Base-by-base conservation (phyloP, 2,113 vertebrate genomes). In the Nyctereutes procyonoides region DNA sequence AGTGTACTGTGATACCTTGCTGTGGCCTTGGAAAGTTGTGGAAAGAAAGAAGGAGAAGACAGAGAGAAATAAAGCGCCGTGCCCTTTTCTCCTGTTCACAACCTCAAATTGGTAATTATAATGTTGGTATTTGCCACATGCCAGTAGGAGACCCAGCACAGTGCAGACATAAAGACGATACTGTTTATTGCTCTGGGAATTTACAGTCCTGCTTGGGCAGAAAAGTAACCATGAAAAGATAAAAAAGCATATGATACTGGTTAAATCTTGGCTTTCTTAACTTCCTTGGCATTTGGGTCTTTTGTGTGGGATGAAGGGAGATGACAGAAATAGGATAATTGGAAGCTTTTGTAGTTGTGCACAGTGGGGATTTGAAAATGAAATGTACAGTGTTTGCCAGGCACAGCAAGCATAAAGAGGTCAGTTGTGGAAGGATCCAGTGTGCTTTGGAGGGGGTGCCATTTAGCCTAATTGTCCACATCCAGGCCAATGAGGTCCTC, bases 241-340 rank as follows among this genome's bases (percentile, higher is more conserved):
- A 16, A 32, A 87, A 95, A 95, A 67, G 26, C 88, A 77, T 96
- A 96, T 97, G 90, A 90, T 95, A 85, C 24, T 96, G 88, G 85
- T 97, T 97, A 97, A 94, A 62, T 79, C 30, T 53, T 97, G 92
- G 90, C 87, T 97, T 92, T 94, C 77, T 88, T 90, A 90, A 89
- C 93, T 97, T 97, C 71, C 90, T 92, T 83, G 73, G 94, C 90
- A 94, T 96, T 87, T 94, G 81, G 71, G 80, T 79, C 95, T 96
- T 98, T 94, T 95, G 88, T 97, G 87, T 32, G 76, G 95, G 85
- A 63, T 95, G 88, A 81, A 97, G 93, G 84, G 76, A 93, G 81
- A 97, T 87, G 94, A 95, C 80, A 96, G 92, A 85, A 97, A 96
- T 30, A 77, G 71, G 79, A 95, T 92, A 96, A 96, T 88, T 97